Percentiles rank a stretch among this genome's conserved stretches.
Evolutionary conservation across 30 jellyfish, hydroid and myxozoan genomes (phyloP).

Genomic region (Aurelia aurita): DNA sequence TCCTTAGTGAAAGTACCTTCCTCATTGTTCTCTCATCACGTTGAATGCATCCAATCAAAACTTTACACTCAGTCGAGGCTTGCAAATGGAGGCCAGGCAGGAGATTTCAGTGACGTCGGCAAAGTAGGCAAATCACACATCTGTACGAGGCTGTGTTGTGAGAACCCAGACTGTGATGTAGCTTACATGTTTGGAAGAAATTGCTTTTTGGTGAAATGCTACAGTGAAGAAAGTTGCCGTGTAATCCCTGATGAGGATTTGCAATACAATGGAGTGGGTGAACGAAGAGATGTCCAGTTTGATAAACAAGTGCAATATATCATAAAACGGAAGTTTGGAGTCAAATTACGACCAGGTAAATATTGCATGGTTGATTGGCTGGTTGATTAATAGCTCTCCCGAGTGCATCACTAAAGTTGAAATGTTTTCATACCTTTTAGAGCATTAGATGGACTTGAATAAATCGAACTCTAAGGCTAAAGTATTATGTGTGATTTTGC

Average conservation of each 20-base stretch:
- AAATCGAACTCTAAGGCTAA: too few species aligned
- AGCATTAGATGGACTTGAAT: too few species aligned
- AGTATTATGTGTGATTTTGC: too few species aligned
- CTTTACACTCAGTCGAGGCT: constrained; percentile 84
- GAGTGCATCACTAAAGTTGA: too few species aligned
- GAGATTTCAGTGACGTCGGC: constrained; percentile 95
- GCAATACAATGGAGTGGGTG: constrained; percentile 32
- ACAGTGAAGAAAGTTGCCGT: constrained; percentile 93
- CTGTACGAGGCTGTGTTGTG: constrained; percentile 95
- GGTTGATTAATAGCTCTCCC: too few species aligned
- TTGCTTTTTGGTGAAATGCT: constrained; percentile 94
- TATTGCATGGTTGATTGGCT: too few species aligned
- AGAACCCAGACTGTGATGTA: constrained; percentile 90
- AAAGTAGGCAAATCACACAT: constrained; percentile 95
- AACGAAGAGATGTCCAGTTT: constrained; percentile 54
- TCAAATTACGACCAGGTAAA: constrained; percentile 85
- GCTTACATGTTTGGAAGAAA: constrained; percentile 98
- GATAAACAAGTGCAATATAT: constrained; percentile 94
- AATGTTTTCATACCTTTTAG: too few species aligned
- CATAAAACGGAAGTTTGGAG: constrained; percentile 90
- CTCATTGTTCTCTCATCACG: constrained; percentile 91
- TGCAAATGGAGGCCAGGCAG: constrained; percentile 95
- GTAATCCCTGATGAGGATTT: constrained; percentile 96
- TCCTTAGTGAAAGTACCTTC: constrained; percentile 94
- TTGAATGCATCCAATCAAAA: constrained; percentile 96